A percentile compares a stretch with the other conserved stretches of the same genome.
These are phyloP conservation scores for Tromatobia lineatoria DNA, from an alignment of 2,888 invertebrate species.

Conservation along the genomic window DNA sequence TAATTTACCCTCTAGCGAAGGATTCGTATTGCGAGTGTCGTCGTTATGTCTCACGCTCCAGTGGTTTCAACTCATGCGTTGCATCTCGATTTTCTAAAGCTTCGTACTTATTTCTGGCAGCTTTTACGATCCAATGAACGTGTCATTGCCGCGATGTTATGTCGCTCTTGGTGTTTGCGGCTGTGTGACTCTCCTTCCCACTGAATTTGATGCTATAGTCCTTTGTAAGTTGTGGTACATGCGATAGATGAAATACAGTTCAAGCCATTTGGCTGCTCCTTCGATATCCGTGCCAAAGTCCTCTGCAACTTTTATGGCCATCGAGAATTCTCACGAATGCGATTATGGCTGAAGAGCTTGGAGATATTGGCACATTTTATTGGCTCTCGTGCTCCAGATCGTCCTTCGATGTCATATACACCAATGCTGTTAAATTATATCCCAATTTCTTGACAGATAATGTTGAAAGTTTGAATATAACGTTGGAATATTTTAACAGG, in stretches of 20 bases:
- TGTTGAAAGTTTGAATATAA: background rate
- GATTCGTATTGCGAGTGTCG: background rate
- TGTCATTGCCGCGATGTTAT: conserved; percentile 43
- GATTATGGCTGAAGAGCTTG: conserved; percentile 2
- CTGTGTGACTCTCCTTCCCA: background rate
- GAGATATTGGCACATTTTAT: conserved; percentile 10
- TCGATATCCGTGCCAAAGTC: conserved; percentile 5
- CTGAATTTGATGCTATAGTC: background rate
- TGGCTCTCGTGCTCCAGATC: background rate
- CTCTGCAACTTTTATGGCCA: background rate
- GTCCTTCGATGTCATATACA: background rate
- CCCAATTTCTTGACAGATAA: conserved; percentile 1
- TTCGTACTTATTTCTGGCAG: background rate
- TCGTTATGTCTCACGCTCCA: background rate
- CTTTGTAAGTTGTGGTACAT: background rate
- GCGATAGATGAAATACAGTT: background rate
- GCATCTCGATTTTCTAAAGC: background rate
- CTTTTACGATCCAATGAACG: conserved; percentile 29
- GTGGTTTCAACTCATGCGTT: conserved; percentile 21
- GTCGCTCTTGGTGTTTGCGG: conserved; percentile 4
- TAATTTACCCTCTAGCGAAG: background rate
- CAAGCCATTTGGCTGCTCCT: conserved; percentile 2
- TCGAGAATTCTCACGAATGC: background rate
- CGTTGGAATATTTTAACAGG: background rate
- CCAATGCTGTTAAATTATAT: background rate